Conservation (phyloP, 2,113 vertebrate species). For the Polypterus senegalus region DNA sequence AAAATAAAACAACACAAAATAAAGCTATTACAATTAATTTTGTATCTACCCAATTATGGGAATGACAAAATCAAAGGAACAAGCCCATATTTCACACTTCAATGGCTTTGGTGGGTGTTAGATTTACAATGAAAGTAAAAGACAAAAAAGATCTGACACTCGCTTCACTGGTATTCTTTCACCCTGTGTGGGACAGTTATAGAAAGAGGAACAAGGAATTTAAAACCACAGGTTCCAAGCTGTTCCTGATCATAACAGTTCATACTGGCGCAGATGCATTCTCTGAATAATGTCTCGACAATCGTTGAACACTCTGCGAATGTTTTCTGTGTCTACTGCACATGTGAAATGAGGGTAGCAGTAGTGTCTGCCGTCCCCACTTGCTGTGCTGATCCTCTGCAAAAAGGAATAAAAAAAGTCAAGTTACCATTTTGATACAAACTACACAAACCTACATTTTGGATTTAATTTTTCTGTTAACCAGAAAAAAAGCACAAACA, state of each 20-base stretch:
- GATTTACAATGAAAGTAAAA: too few relatives aligned
- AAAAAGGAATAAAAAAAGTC: background rate
- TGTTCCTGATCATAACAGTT: constrained; percentile 82
- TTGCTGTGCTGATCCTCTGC: constrained; percentile 94
- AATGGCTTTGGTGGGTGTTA: too few relatives aligned
- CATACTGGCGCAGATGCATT: constrained; percentile 97
- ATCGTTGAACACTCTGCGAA: constrained; percentile 94
- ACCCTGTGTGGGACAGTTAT: constrained; percentile 42
- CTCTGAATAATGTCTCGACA: constrained; percentile 96
- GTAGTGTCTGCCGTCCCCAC: constrained; percentile 86
- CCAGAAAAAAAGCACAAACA: too few relatives aligned
- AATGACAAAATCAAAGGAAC: too few relatives aligned
- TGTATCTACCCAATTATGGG: too few relatives aligned
- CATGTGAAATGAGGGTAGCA: constrained; percentile 98
- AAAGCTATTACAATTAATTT: too few relatives aligned
- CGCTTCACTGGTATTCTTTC: constrained; percentile 65
- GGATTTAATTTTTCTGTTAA: too few relatives aligned
- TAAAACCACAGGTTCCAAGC: constrained; percentile 1
- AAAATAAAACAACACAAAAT: constrained; percentile 7
- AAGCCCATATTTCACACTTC: too few relatives aligned
- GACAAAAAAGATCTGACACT: constrained; percentile 60
- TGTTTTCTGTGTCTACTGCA: constrained; percentile 96
- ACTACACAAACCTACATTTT: too few relatives aligned
- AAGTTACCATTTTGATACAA: too few relatives aligned
- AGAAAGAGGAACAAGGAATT: constrained; percentile 13